Conservation (phyloP, 2,113 vertebrate species). For the Naja naja region DNA sequence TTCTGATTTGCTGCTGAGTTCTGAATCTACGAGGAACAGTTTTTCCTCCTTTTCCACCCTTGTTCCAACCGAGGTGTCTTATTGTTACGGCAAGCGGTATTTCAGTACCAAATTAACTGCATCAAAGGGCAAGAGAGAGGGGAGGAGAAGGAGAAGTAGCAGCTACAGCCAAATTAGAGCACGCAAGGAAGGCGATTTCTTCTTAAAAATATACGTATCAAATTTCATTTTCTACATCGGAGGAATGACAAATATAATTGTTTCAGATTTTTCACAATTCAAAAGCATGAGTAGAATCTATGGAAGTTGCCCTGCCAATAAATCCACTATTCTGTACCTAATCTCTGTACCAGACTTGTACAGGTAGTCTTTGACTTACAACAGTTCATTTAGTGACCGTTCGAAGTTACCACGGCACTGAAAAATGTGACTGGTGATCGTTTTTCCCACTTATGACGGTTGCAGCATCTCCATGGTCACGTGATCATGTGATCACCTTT, state of each 20-base stretch:
- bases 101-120: slow-evolving; percentile 24
- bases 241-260: slow-evolving; percentile 2
- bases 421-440: too few species aligned
- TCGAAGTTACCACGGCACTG: too few species aligned
- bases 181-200: background rate
- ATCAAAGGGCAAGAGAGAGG: background rate
- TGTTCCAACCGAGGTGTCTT: slow-evolving; percentile 4
- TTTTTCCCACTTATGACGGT: too few species aligned
- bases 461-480: too few species aligned
- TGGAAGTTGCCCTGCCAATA: background rate
- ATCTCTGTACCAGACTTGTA: background rate
- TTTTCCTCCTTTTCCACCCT: slow-evolving; percentile 7
- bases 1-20: background rate
- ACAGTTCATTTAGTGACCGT: too few species aligned
- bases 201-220: background rate
- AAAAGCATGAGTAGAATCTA: background rate
- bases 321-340: background rate
- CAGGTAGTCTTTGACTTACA: too few species aligned
- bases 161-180: background rate
- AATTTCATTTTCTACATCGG: background rate
- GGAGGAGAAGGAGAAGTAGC: background rate
- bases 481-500: too few species aligned
- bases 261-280: background rate
- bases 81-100: background rate
- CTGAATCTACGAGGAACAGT: background rate